Evolutionary conservation across 2,797 vertebrate genomes (phyloP).

Genomic region (Manis pentadactyla): DNA sequence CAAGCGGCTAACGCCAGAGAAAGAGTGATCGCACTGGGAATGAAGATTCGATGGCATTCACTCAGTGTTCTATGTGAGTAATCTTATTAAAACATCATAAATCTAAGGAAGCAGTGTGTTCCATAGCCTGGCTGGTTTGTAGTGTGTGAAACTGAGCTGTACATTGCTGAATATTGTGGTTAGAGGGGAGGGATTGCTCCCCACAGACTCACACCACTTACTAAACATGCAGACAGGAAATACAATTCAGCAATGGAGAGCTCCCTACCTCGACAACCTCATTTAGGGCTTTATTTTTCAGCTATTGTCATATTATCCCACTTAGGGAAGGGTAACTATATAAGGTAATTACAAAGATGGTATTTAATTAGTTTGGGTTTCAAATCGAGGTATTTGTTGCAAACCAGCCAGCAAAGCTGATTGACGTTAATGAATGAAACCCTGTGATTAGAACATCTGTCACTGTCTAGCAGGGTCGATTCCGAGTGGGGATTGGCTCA

Average conservation of each 20-base stretch:
- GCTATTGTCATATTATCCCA: constrained; percentile 66
- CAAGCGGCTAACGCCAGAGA: background rate
- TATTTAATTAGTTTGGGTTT: constrained; percentile 86
- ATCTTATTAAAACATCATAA: background rate
- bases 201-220: background rate
- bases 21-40: background rate
- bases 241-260: background rate
- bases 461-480: constrained; percentile 84
- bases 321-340: constrained; percentile 76
- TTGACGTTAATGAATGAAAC: constrained; percentile 84
- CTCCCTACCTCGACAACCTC: background rate
- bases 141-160: background rate
- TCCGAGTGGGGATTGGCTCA: constrained; percentile 79
- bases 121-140: background rate
- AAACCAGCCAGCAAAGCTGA: constrained; percentile 78
- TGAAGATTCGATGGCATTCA: background rate
- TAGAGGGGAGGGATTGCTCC: background rate
- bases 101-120: background rate
- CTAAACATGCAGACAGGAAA: background rate
- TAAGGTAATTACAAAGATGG: constrained; percentile 81
- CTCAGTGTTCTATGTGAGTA: accelerated
- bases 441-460: constrained; percentile 88
- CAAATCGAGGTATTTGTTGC: constrained; percentile 74
- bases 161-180: background rate
- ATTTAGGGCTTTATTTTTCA: constrained; percentile 71